Percentiles rank a stretch among this genome's conserved stretches.
Conservation (phyloP, 2,113 vertebrate species). For the Chionomys nivalis region DNA sequence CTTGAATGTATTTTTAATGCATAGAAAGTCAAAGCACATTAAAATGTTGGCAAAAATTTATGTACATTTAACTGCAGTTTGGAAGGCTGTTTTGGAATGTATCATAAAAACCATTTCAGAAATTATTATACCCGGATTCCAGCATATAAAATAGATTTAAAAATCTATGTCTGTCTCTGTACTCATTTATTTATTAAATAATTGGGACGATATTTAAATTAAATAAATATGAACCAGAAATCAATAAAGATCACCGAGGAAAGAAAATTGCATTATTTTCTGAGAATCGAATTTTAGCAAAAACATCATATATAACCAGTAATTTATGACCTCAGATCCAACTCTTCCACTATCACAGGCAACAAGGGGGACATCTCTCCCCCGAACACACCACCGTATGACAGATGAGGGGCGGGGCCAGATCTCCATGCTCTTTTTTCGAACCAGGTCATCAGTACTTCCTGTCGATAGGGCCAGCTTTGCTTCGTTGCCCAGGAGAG, state of each 20-base stretch:
- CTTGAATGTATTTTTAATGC: not conserved
- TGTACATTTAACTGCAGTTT: not conserved
- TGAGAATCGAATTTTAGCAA: not conserved
- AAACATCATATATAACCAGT: not conserved
- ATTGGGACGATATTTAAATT: constrained; percentile 4
- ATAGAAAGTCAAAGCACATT: not conserved
- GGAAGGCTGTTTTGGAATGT: not conserved
- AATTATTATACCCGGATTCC: not conserved
- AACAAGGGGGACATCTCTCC: not conserved
- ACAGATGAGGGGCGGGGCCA: too few species aligned
- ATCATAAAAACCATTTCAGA: constrained; percentile 37
- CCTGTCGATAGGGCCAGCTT: not conserved
- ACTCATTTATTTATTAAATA: not conserved
- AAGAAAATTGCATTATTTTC: constrained; percentile 5
- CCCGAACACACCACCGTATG: not conserved
- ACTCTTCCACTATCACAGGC: not conserved
- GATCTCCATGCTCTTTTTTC: not conserved
- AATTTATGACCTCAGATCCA: not conserved
- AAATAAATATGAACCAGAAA: not conserved
- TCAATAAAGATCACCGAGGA: not conserved
- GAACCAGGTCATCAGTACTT: not conserved
- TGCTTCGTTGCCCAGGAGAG: not conserved
- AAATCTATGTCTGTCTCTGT: not conserved
- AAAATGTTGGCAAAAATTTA: not conserved
- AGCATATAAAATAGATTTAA: not conserved